Conservation (phyloP, 1,140 invertebrate genomes). For the Diachasma alloeum region DNA sequence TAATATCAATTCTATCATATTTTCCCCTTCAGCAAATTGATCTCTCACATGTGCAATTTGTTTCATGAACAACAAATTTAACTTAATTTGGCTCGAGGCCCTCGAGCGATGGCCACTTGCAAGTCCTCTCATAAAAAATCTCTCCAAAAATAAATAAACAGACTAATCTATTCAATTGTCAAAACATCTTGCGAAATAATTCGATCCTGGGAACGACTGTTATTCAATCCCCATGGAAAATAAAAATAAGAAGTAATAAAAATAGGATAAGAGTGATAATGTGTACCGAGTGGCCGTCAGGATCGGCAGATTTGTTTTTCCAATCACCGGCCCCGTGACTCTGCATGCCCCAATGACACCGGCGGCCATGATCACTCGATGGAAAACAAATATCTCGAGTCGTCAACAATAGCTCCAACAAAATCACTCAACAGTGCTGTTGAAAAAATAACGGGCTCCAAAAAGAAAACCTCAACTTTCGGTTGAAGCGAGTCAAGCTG, state of each 20-base stretch:
- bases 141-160: too few relatives aligned
- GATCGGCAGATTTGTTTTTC: slow-evolving; percentile 42
- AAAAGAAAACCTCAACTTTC: background rate
- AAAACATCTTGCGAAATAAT: too few relatives aligned
- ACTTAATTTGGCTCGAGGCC: background rate
- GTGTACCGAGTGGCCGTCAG: slow-evolving; percentile 42
- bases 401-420: background rate
- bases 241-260: slow-evolving; percentile 14
- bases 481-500: background rate
- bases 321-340: slow-evolving; percentile 41
- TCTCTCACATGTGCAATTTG: too few relatives aligned
- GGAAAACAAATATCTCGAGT: background rate
- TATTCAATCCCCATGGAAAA: background rate
- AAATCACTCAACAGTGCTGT: background rate
- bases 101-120: background rate
- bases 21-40: too few relatives aligned
- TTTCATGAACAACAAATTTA: background rate
- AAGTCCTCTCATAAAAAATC: background rate
- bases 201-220: too few relatives aligned
- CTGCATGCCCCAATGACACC: slow-evolving; percentile 48
- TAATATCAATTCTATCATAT: too few relatives aligned
- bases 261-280: background rate
- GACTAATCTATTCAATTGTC: too few relatives aligned
- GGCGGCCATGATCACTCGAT: slow-evolving; percentile 45
- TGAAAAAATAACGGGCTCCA: background rate